A percentile compares a stretch with the other conserved stretches of the same genome.
Conservation (phyloP, 2,113 vertebrate species). For the Equus quagga region DNA sequence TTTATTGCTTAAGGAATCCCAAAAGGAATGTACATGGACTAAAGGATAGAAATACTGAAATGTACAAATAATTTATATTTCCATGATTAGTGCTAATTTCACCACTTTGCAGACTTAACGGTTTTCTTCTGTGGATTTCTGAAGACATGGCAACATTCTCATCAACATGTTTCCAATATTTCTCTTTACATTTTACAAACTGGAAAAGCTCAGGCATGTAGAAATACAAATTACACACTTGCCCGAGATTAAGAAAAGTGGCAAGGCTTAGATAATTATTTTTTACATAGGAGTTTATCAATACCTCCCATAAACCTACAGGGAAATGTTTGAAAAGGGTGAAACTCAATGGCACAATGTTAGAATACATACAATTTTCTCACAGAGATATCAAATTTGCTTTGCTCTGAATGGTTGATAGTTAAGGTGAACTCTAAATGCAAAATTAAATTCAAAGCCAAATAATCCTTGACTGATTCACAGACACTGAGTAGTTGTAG, state of each 20-base stretch:
- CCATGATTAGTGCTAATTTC: neutral
- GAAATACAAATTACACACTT: neutral
- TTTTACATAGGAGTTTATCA: neutral
- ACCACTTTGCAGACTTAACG: neutral
- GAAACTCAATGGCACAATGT: neutral
- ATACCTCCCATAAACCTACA: neutral
- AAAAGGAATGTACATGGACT: neutral
- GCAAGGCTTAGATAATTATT: neutral
- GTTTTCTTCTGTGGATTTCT: neutral
- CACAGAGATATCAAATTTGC: neutral
- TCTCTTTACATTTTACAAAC: constrained; percentile 14
- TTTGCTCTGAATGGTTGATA: constrained; percentile 23
- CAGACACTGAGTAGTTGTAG: neutral
- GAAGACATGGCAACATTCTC: constrained; percentile 9
- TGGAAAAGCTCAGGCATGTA: neutral
- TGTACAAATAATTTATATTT: neutral
- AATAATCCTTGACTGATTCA: constrained; percentile 18
- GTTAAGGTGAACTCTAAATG: constrained; percentile 27
- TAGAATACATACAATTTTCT: neutral
- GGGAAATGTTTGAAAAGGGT: neutral
- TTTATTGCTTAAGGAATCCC: neutral
- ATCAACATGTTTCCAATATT: neutral
- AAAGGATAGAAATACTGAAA: neutral
- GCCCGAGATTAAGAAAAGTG: neutral
- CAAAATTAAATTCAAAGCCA: constrained; percentile 48